phyloP scores from a whole-genome alignment of 2,113 vertebrate genomes.

The Spea multiplicata region DNA sequence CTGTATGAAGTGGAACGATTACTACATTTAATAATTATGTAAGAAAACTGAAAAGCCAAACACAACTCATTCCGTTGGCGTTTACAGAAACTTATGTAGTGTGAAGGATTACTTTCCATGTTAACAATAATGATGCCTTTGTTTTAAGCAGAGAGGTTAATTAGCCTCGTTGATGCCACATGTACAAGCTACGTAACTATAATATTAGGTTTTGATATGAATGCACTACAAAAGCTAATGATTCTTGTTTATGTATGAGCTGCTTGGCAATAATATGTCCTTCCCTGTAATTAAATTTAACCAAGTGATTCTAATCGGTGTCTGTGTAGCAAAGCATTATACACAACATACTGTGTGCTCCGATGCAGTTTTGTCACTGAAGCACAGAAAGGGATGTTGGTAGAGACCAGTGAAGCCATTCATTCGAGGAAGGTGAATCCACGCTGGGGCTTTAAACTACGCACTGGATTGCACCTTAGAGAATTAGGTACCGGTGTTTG shows the following conservation, averaged over 20 bases:
- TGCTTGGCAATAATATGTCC: constrained; percentile 64
- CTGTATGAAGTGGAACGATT: constrained; percentile 64
- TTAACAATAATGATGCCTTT: constrained; percentile 61
- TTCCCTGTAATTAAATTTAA: constrained; percentile 61
- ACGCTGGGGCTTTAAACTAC: neutral
- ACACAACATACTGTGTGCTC: constrained; percentile 44
- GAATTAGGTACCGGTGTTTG: neutral
- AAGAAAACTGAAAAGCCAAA: constrained; percentile 51
- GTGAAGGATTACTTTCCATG: constrained; percentile 63
- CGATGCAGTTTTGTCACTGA: constrained; percentile 3
- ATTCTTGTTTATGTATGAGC: constrained; percentile 63
- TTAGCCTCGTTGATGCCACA: constrained; percentile 63
- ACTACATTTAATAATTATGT: constrained; percentile 57
- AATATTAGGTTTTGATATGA: constrained; percentile 65
- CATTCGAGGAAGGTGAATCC: neutral
- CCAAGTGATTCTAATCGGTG: constrained; percentile 50
- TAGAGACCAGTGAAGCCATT: neutral
- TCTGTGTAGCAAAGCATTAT: constrained; percentile 46
- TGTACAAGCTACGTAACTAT: constrained; percentile 54
- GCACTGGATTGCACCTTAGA: neutral
- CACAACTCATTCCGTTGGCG: constrained; percentile 54
- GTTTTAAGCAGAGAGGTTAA: constrained; percentile 72
- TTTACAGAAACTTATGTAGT: constrained; percentile 57
- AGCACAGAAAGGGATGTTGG: constrained; percentile 11
- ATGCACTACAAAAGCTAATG: constrained; percentile 57